phyloP scores from a whole-genome alignment of 1,140 invertebrate genomes.

The Apis cerana region DNA sequence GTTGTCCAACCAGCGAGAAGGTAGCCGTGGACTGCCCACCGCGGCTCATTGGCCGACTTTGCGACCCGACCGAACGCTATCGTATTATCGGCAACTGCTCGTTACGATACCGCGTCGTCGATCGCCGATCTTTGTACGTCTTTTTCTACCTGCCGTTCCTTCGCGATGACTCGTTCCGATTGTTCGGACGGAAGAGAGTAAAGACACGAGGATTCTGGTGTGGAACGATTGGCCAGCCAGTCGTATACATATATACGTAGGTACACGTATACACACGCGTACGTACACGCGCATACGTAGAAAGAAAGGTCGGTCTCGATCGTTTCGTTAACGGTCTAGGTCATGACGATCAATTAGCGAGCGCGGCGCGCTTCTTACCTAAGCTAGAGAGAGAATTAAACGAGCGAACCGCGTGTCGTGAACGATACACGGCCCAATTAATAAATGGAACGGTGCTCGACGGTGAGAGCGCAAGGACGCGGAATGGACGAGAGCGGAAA shows the following conservation, averaged over 20 bases:
- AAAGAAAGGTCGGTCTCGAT: background rate
- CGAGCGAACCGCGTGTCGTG: background rate
- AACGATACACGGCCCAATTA: background rate
- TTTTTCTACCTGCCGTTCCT: background rate
- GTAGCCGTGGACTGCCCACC: conserved; percentile 77
- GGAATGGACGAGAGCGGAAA: background rate
- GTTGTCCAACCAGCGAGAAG: conserved; percentile 77
- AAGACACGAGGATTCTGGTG: too few species aligned
- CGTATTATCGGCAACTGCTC: conserved; percentile 64
- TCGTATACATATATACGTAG: background rate
- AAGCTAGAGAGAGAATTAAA: background rate
- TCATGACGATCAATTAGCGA: background rate
- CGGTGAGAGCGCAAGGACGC: background rate
- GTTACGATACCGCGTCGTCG: conserved; percentile 54
- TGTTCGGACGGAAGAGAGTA: background rate
- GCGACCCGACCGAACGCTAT: conserved; percentile 66
- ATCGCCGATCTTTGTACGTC: conserved; percentile 35
- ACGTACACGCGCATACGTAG: too few species aligned
- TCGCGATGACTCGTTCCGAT: background rate
- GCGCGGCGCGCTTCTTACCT: background rate
- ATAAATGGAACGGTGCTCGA: too few species aligned
- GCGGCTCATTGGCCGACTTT: conserved; percentile 78
- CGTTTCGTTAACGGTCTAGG: too few species aligned
- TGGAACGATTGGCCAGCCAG: background rate
- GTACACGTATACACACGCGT: too few species aligned